A percentile compares a stretch with the other conserved stretches of the same genome.
These are phyloP conservation scores for Xanthia togata DNA, from an alignment of 2,888 invertebrate genomes.

Conservation along the genomic window DNA sequence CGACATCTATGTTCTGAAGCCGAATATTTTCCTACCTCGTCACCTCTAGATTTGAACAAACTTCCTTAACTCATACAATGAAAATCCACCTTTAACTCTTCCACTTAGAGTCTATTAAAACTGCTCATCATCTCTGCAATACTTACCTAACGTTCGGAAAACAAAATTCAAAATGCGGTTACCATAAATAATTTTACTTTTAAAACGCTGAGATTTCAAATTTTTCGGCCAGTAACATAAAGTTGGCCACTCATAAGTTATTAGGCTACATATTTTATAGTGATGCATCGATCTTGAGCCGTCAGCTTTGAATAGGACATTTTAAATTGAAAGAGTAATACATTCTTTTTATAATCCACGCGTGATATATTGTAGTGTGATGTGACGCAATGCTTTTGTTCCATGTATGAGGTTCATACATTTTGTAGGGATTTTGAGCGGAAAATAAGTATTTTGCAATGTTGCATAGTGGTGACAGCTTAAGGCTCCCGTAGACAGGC, in stretches of 20 bases:
- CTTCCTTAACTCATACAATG: slow-evolving; percentile 40
- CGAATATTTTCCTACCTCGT: slow-evolving; percentile 89
- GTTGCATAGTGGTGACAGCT: neutral
- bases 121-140: slow-evolving; percentile 37
- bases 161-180: slow-evolving; percentile 56
- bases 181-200: slow-evolving; percentile 55
- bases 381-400: slow-evolving; percentile 60
- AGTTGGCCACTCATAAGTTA: slow-evolving; percentile 72
- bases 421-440: slow-evolving; percentile 31
- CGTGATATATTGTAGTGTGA: slow-evolving; percentile 69
- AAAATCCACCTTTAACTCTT: slow-evolving; percentile 66
- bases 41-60: slow-evolving; percentile 79
- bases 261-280: slow-evolving; percentile 81
- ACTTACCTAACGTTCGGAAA: slow-evolving; percentile 64
- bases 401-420: slow-evolving; percentile 32
- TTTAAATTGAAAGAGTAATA: slow-evolving; percentile 81
- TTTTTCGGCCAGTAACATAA: slow-evolving; percentile 42
- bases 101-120: slow-evolving; percentile 53
- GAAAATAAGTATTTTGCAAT: slow-evolving; percentile 33
- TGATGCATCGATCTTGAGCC: slow-evolving; percentile 81
- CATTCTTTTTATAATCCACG: slow-evolving; percentile 76
- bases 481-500: too few species aligned
- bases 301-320: slow-evolving; percentile 81
- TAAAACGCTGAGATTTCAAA: slow-evolving; percentile 48
- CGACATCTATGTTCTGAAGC: slow-evolving; percentile 84